Evolutionary conservation across 2,113 vertebrate genomes (phyloP), one percentile per base, ranked within the genome.

Genomic region (Haplochromis burtoni): DNA sequence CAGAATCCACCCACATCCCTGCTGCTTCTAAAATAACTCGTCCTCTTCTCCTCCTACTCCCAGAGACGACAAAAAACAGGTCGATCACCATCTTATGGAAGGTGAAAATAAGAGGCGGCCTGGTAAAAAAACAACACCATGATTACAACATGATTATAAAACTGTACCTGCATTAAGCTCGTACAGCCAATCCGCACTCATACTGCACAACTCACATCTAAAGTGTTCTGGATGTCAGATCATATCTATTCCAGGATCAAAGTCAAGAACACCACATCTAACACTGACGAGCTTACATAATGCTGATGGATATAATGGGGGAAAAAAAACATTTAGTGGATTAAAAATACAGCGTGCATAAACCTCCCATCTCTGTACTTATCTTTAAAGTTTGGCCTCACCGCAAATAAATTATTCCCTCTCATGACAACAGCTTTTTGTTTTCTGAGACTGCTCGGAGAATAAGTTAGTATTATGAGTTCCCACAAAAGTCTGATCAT

Each of bases 41-140:
- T 26, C 85, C 86, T 86, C 89, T 49, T 86, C 89, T 93, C 88
- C 84, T 83, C 83, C 76, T 73, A 33, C 86, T 83, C 86, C 86
- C 81, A 6, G 81, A 88, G 55, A 82, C 26, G 45, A 85, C 53
- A 82, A 51, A 82, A 42, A 87, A 86, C 79, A 26, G 82, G 68
- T 82, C 40, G 9, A 83, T 86, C 87, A 49, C 5, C 54, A 80
- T 76, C 82, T 83, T 17, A 61, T 45, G 38, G 55, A 66, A 80
- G 54, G 42, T 81, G 53, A 89, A 89, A 92, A 86, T 84, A 86
- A 71, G 24, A 84, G 84, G 29, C 2, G 3, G 42, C 12, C 14
- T 29, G 26, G n/a, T 35, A 11, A 83, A 66, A 51, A 47, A 24
- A 17, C 24, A 31, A 42, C 33, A 81, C 33, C 10, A 1, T 5